phyloP scores from a whole-genome alignment of 1,140 invertebrate genomes.

The Physella acuta region DNA sequence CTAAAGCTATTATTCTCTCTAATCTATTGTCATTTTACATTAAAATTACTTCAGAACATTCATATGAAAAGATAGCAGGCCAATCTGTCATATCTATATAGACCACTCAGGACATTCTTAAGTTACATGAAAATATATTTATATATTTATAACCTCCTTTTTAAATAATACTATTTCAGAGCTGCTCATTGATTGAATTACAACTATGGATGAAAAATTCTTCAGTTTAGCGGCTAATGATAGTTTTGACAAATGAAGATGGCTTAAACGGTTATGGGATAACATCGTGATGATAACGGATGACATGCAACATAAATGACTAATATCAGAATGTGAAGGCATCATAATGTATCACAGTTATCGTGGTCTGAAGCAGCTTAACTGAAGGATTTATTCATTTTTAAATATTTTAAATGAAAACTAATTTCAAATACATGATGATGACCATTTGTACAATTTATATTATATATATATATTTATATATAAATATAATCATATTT shows the following conservation, averaged over 20 bases:
- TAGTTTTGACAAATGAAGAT: neutral
- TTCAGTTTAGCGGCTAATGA: neutral
- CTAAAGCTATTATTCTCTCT: too few species aligned
- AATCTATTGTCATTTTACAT: neutral
- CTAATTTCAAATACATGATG: neutral
- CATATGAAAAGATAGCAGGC: neutral
- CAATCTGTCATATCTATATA: neutral
- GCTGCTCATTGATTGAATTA: too few species aligned
- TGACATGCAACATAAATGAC: neutral
- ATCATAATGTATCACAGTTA: constrained; percentile 5
- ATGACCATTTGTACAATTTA: neutral
- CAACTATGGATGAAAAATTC: too few species aligned
- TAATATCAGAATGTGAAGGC: constrained; percentile 19
- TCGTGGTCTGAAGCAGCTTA: neutral
- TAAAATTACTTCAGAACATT: neutral
- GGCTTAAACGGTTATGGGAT: neutral
- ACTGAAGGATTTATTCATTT: neutral
- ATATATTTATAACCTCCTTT: neutral
- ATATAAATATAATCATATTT: neutral
- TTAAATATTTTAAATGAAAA: neutral
- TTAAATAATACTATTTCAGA: too few species aligned
- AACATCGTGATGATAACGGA: neutral
- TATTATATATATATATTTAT: neutral
- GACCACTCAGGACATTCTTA: neutral
- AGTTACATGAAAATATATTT: neutral